Evolutionary conservation across 2,888 invertebrate species (phyloP).

Genomic region (Drosophila koepferae): DNA sequence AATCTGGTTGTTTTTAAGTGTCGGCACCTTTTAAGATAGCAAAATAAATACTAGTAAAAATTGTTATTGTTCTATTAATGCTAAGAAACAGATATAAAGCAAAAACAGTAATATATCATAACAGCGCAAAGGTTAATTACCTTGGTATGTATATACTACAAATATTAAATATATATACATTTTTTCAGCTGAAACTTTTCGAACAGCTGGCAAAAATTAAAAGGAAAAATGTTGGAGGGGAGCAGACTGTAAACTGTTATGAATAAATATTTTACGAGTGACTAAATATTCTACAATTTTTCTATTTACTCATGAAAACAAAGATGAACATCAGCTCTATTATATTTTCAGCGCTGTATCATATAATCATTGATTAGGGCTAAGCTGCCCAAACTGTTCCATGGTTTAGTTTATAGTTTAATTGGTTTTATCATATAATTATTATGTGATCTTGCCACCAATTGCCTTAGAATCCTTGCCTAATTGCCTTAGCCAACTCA

Average conservation of each 20-base stretch:
- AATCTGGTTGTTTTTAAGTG: constrained; percentile 18
- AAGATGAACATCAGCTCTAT: neutral
- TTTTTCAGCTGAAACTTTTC: neutral
- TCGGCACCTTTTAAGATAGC: constrained; percentile 29
- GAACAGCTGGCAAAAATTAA: neutral
- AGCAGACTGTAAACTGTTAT: neutral
- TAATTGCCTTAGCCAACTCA: neutral
- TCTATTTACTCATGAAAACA: neutral
- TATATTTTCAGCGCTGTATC: neutral
- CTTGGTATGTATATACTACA: neutral
- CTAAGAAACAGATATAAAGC: neutral
- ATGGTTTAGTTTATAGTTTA: neutral
- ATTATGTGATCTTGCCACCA: too few relatives aligned
- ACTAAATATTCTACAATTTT: neutral
- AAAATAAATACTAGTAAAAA: neutral
- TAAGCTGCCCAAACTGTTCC: neutral
- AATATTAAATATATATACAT: neutral
- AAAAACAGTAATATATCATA: too few relatives aligned
- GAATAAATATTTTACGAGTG: neutral
- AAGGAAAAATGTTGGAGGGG: neutral
- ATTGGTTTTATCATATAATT: neutral
- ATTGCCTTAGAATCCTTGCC: neutral
- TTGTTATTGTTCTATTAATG: constrained; percentile 35
- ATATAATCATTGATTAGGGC: neutral
- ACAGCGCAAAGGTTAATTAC: neutral